Base-by-base conservation (phyloP, 2,113 vertebrate genomes). In the Peromyscus maniculatus region DNA sequence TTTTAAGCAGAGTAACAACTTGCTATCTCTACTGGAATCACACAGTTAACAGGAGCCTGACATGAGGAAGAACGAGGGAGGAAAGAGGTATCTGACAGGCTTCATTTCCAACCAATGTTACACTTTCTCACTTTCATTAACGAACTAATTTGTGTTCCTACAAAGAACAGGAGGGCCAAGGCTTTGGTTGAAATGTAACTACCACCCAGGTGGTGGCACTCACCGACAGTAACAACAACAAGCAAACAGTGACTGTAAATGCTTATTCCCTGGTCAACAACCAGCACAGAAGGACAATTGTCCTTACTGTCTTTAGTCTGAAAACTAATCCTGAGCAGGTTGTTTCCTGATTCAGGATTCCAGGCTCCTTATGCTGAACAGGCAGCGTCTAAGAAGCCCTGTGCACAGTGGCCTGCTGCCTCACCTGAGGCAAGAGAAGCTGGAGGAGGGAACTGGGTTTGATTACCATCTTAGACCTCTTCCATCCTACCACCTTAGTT, bases 1-100 rank as follows among this genome's bases (percentile, higher is more conserved):
- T 98, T 98, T 97, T 72, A 97, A 96, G 97, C 91, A 95, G 97
- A 98, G 96, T 82, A 95, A 97, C 78, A 95, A 96, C 82, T 83
- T 91, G 94, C 72, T 97, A 96, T 96, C 97, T 97, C 98, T 31
- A 82, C 93, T 91, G 95, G 95, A 98, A 97, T 93, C 94, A 98
- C 87, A 94, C 86, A 95, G 96, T 31, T 89, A 6, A 19, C 88
- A 98, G 87, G 83, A 84, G 95, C 91, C 97, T 98, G 96, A 96
- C 96, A 98, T 2, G 57, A 97, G 89, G 33, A 88, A 21, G 33
- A 87, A 39, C 86, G 89, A 96, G 88, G 92, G 79, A 93, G 66
- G 91, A 75, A 80, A 93, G 94, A 96, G 39, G 80, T 64, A 92
- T 83, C 83, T 97, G 95, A 98, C 80, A 96, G 62, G 79, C 19